Percentiles rank a stretch among this genome's conserved stretches.
These are phyloP conservation scores for Cyphomyrus plagiostoma DNA, from an alignment of 2,113 vertebrate genomes.

Conservation along the genomic window DNA sequence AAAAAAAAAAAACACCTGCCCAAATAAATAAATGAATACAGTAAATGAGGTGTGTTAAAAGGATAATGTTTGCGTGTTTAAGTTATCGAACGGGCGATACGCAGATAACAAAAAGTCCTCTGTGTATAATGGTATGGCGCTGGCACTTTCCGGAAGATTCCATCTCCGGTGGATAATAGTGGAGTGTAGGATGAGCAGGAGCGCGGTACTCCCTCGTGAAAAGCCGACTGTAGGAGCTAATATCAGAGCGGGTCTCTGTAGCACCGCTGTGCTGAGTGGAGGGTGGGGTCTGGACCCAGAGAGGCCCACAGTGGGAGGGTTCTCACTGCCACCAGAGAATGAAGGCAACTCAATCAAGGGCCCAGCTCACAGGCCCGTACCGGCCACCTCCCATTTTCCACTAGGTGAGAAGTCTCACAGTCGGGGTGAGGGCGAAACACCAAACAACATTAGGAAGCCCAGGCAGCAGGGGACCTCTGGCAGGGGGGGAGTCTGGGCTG, in stretches of 20 bases:
- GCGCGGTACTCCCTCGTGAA: not conserved
- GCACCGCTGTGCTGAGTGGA: not conserved
- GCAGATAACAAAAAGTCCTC: not conserved
- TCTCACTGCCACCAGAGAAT: conserved; percentile 41
- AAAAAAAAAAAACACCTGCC: not conserved
- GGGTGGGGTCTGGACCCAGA: not conserved
- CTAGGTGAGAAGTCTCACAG: conserved; percentile 11
- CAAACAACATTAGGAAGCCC: conserved; percentile 5
- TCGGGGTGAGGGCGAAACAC: not conserved
- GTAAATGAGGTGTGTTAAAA: conserved; percentile 36
- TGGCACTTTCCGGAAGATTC: not conserved
- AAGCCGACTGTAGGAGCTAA: not conserved
- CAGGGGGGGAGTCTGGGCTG: not conserved
- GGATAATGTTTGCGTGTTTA: conserved; percentile 33
- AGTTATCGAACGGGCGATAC: conserved; percentile 20
- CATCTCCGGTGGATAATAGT: not conserved
- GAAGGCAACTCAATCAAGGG: conserved; percentile 35
- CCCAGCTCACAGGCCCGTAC: conserved; percentile 26
- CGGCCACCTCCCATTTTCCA: not conserved
- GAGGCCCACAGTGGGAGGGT: conserved; percentile 19
- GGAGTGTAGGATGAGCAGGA: conserved; percentile 13
- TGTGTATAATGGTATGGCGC: not conserved
- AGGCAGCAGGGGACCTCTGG: conserved; percentile 2
- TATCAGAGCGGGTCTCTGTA: conserved; percentile 4
- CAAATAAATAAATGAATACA: conserved; percentile 26